These are phyloP conservation scores for Triplophysa siluroides DNA, from an alignment of 2,113 vertebrate species.

Conservation along the genomic window DNA sequence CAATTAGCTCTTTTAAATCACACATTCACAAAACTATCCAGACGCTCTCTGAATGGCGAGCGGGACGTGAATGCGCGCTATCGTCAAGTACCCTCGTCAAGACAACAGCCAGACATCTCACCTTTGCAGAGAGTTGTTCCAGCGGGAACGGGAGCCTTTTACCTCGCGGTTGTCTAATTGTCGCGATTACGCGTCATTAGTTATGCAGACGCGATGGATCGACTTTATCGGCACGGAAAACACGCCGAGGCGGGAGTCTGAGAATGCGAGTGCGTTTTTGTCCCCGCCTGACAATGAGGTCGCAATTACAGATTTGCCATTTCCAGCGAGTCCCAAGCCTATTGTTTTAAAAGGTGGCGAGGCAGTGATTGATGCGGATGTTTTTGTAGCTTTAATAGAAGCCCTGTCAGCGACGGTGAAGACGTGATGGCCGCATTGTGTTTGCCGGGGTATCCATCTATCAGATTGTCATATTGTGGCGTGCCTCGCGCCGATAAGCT, in stretches of 20 bases:
- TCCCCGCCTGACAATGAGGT: constrained; percentile 37
- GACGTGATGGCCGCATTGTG: constrained; percentile 38
- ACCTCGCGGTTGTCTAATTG: constrained; percentile 28
- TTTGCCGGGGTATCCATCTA: constrained; percentile 40
- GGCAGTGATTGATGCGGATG: constrained; percentile 47
- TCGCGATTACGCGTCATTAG: constrained; percentile 39
- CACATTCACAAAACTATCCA: constrained; percentile 14
- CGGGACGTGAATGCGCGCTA: not conserved
- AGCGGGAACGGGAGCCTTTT: constrained; percentile 7
- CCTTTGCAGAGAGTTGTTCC: constrained; percentile 20
- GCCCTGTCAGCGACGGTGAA: constrained; percentile 31
- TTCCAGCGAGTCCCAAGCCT: constrained; percentile 39
- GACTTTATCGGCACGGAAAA: constrained; percentile 38
- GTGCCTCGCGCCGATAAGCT: constrained; percentile 42
- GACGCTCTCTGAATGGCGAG: not conserved
- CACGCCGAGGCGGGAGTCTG: constrained; percentile 29
- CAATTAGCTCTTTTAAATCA: constrained; percentile 41
- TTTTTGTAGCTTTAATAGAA: constrained; percentile 42
- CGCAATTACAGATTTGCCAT: constrained; percentile 50
- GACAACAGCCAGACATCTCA: constrained; percentile 39
- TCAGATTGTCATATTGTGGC: constrained; percentile 47
- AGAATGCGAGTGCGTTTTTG: constrained; percentile 22
- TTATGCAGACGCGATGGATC: constrained; percentile 34
- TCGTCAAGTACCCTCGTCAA: constrained; percentile 13
- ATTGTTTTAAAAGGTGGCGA: constrained; percentile 47